Evolutionary conservation across 1,140 invertebrate species (phyloP).

Genomic region (Cepaea nemoralis): DNA sequence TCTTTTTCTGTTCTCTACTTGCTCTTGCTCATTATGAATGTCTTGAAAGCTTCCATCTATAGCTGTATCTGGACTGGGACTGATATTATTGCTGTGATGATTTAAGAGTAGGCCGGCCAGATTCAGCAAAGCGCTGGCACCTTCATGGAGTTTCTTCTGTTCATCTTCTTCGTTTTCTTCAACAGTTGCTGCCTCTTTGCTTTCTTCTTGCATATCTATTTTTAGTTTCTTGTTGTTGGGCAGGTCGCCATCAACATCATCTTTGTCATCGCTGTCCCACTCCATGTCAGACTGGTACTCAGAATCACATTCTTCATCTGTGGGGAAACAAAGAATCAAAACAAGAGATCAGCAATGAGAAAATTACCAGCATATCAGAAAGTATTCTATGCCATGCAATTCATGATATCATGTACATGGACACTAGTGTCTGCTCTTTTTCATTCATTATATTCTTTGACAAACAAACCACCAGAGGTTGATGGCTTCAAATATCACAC

Average conservation of each 20-base stretch:
- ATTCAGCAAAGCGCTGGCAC: conserved; percentile 83
- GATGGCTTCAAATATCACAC: too few relatives aligned
- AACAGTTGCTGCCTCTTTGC: background rate
- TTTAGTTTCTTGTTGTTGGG: conserved; percentile 33
- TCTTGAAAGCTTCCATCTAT: background rate
- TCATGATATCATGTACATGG: too few relatives aligned
- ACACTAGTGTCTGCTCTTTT: too few relatives aligned
- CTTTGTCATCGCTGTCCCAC: conserved; percentile 54
- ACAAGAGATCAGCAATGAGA: too few relatives aligned
- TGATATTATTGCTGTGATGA: background rate
- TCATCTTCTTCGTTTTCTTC: conserved; percentile 76
- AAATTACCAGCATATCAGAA: too few relatives aligned
- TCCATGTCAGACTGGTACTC: conserved; percentile 57
- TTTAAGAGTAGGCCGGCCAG: conserved; percentile 76
- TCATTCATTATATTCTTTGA: too few relatives aligned
- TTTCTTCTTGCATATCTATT: conserved; percentile 22
- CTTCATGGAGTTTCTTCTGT: conserved; percentile 82
- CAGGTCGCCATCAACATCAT: conserved; percentile 57
- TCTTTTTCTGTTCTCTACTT: background rate
- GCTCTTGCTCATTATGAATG: background rate
- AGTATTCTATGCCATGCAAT: too few relatives aligned
- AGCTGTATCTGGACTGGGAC: background rate
- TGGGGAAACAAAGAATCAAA: conserved; percentile 2
- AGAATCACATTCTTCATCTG: conserved; percentile 48
- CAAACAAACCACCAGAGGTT: too few relatives aligned